Evolutionary conservation across 2,888 invertebrate species (phyloP).

Genomic region (Papilio elwesi): DNA sequence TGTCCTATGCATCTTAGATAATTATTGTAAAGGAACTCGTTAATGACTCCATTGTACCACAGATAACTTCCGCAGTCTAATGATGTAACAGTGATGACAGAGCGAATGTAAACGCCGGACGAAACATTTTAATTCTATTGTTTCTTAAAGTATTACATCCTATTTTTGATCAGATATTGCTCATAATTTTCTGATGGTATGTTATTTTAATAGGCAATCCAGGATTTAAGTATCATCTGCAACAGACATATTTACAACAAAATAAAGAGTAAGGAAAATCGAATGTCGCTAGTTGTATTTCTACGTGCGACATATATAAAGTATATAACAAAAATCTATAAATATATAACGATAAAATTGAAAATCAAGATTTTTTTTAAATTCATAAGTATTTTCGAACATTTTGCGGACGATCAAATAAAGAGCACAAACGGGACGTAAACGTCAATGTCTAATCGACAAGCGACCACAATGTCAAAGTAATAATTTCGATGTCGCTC

Average conservation of each 20-base stretch:
- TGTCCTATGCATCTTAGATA: conserved; percentile 19
- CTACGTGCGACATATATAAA: too few species aligned
- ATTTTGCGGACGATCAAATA: background rate
- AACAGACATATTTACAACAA: too few species aligned
- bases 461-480: background rate
- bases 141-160: conserved; percentile 17
- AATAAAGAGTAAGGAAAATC: too few species aligned
- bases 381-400: too few species aligned
- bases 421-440: background rate
- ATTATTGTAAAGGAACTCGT: background rate
- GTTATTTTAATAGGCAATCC: too few species aligned
- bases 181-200: conserved; percentile 17
- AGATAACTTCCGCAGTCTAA: background rate
- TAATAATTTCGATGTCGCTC: background rate
- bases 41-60: conserved; percentile 1
- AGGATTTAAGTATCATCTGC: too few species aligned
- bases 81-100: background rate
- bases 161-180: conserved; percentile 20
- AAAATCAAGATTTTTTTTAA: too few species aligned
- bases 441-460: background rate
- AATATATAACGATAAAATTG: too few species aligned
- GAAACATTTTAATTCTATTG: conserved; percentile 27
- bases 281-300: too few species aligned
- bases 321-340: too few species aligned
- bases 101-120: conserved; percentile 10